A percentile compares a stretch with the other conserved stretches of the same genome.
Evolutionary conservation across 2,888 invertebrate genomes (phyloP).

Genomic region (Melanostoma scalare): DNA sequence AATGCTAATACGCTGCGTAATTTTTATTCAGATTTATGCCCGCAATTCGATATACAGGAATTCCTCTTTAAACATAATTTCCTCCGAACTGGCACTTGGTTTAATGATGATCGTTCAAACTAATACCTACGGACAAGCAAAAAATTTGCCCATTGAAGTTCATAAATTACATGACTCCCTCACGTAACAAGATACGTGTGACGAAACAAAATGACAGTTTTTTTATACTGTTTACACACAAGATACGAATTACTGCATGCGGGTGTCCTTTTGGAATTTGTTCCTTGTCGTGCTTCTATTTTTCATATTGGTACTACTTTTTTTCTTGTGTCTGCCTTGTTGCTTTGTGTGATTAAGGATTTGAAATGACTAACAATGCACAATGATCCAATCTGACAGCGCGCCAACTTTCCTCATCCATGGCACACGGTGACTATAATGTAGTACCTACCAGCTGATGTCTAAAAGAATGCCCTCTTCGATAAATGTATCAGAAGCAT

Average conservation of each 20-base stretch:
- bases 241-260: constrained; percentile 69
- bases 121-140: constrained; percentile 20
- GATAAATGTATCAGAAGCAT: constrained; percentile 54
- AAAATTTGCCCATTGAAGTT: constrained; percentile 8
- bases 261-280: constrained; percentile 63
- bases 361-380: constrained; percentile 67
- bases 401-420: constrained; percentile 57
- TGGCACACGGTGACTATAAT: constrained; percentile 44
- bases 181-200: constrained; percentile 60
- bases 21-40: background rate
- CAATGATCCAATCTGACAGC: constrained; percentile 70
- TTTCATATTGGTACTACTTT: background rate
- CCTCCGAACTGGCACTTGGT: constrained; percentile 24
- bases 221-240: constrained; percentile 69
- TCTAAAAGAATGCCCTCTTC: constrained; percentile 1
- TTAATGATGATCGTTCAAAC: background rate
- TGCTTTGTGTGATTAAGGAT: constrained; percentile 62
- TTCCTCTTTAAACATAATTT: constrained; percentile 36
- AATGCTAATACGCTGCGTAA: constrained; percentile 4
- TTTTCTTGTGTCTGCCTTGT: constrained; percentile 10
- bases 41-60: constrained; percentile 53
- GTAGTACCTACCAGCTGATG: constrained; percentile 33
- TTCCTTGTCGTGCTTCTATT: constrained; percentile 62
- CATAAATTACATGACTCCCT: constrained; percentile 56
- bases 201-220: constrained; percentile 61